phyloP scores from a whole-genome alignment of 2,113 vertebrate species.

The Kryptolebias marmoratus region DNA sequence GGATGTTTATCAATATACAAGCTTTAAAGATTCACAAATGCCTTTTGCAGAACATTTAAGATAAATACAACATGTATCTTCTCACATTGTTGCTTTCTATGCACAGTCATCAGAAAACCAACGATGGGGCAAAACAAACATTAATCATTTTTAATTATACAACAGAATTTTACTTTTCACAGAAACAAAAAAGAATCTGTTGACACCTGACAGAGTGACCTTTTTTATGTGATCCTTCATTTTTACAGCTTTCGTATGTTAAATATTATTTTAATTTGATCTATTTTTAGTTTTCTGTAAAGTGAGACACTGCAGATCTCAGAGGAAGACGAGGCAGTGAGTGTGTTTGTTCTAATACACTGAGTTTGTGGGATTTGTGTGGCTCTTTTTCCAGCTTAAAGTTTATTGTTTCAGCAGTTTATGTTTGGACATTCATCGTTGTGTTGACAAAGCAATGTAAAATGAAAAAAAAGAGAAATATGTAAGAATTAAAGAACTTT shows the following conservation, averaged over 20 bases:
- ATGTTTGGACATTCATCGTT: background rate
- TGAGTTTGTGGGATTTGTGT: background rate
- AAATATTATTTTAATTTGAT: background rate
- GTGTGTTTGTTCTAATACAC: background rate
- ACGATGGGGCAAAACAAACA: background rate
- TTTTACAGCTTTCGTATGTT: background rate
- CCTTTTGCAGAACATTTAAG: slow-evolving; percentile 73
- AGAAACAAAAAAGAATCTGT: no score
- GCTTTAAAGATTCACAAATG: slow-evolving; percentile 75
- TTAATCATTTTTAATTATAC: background rate
- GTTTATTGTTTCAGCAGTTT: background rate
- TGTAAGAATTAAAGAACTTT: background rate
- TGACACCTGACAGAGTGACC: no score
- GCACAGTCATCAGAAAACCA: background rate
- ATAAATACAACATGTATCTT: slow-evolving; percentile 66
- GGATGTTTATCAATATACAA: slow-evolving; percentile 50
- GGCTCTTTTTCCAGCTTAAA: background rate
- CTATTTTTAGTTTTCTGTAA: background rate
- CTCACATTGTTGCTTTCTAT: background rate
- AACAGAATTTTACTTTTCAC: no score
- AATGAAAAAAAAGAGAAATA: background rate
- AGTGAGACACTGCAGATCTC: background rate
- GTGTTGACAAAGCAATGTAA: background rate
- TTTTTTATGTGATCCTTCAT: no score
- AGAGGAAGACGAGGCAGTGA: no score